Evolutionary conservation across 1,140 invertebrate genomes (phyloP).

Genomic region (Ctenoplectra terminalis): DNA sequence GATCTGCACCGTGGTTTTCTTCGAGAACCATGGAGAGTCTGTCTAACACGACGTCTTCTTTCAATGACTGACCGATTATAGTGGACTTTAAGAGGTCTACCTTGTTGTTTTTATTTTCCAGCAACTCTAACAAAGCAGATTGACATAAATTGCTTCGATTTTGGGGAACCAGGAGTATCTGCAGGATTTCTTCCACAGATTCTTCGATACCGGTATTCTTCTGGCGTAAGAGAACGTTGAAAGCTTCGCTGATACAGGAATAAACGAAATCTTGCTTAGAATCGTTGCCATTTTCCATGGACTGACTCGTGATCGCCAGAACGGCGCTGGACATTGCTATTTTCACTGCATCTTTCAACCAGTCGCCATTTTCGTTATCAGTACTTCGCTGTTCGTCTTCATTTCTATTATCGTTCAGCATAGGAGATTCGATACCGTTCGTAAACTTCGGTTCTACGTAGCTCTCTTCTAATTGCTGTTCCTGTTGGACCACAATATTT

Average conservation of each 20-base stretch:
- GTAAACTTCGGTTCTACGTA: conserved; percentile 42
- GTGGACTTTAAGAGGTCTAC: conserved; percentile 86
- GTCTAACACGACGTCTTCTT: conserved; percentile 84
- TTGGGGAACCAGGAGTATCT: conserved; percentile 77
- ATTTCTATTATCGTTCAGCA: conserved; percentile 65
- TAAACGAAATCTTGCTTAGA: conserved; percentile 84
- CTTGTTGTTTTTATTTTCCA: conserved; percentile 82
- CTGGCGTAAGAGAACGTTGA: conserved; percentile 76
- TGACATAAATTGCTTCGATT: conserved; percentile 76
- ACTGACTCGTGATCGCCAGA: conserved; percentile 82
- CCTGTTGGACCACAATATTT: conserved; percentile 75
- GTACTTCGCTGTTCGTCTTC: conserved; percentile 37
- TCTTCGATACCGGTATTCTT: conserved; percentile 79
- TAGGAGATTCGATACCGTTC: conserved; percentile 70
- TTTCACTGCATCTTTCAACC: conserved; percentile 83
- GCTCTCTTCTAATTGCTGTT: conserved; percentile 54
- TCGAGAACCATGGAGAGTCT: conserved; percentile 85
- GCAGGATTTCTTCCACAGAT: conserved; percentile 82
- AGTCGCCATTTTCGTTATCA: conserved; percentile 74
- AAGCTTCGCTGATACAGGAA: conserved; percentile 83
- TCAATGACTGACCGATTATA: conserved; percentile 81
- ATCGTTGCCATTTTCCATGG: conserved; percentile 77
- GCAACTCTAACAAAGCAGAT: conserved; percentile 68
- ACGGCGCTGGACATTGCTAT: conserved; percentile 84
- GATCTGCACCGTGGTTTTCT: conserved; percentile 83